phyloP scores from a whole-genome alignment of 2,797 vertebrate genomes.

The Paratrypauchen microcephalus region DNA sequence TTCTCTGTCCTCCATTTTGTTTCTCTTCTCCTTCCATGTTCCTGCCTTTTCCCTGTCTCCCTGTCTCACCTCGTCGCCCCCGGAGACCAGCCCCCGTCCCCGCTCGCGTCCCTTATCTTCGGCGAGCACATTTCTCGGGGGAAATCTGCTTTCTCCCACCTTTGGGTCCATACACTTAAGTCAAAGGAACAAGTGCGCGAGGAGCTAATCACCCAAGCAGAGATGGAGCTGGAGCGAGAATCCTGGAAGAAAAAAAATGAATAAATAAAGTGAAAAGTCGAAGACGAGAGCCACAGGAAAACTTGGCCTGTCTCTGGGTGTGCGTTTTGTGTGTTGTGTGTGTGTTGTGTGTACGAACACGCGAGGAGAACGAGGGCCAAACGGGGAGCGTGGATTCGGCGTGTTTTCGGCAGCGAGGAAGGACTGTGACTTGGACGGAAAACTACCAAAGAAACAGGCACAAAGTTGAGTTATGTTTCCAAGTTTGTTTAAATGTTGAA shows the following conservation, averaged over 20 bases:
- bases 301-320: constrained; percentile 22
- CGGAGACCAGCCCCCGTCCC: constrained; percentile 52
- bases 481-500: not conserved
- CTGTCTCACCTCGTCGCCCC: constrained; percentile 60
- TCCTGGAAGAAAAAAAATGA: not conserved
- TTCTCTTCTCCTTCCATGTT: constrained; percentile 54
- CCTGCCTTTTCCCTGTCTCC: constrained; percentile 55
- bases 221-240: constrained; percentile 27
- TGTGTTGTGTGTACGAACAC: constrained; percentile 7
- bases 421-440: constrained; percentile 8
- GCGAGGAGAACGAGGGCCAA: constrained; percentile 20
- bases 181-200: constrained; percentile 67
- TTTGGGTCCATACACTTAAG: constrained; percentile 66
- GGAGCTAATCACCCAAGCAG: constrained; percentile 65
- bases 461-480: not conserved
- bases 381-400: constrained; percentile 41
- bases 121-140: constrained; percentile 67
- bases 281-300: constrained; percentile 53
- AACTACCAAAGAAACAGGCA: not conserved
- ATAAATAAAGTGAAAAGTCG: not conserved
- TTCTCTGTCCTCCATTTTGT: constrained; percentile 63
- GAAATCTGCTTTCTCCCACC: constrained; percentile 72
- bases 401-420: constrained; percentile 32
- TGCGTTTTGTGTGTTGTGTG: too few relatives aligned
- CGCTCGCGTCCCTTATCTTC: constrained; percentile 61